A percentile compares a stretch with the other conserved stretches of the same genome.
phyloP scores from a whole-genome alignment of 2,797 vertebrate species.

The Smutsia temminckii region DNA sequence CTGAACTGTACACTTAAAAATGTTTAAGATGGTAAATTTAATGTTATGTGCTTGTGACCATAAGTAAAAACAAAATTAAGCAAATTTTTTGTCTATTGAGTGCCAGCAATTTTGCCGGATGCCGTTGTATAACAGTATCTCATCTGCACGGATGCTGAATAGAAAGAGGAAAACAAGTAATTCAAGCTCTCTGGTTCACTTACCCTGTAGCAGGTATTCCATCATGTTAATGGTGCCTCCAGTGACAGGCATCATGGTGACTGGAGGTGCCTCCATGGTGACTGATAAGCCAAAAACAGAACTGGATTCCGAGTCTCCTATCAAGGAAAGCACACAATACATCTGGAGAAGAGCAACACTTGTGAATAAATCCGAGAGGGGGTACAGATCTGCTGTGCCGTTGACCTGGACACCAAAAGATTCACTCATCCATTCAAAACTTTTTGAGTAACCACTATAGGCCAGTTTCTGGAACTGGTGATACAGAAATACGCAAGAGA shows the following conservation, averaged over 20 bases:
- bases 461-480: not conserved
- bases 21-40: not conserved
- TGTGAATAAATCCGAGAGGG: not conserved
- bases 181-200: conserved; percentile 31
- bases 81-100: not conserved
- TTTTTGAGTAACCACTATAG: not conserved
- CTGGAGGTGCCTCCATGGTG: conserved; percentile 96
- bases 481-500: not conserved
- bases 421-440: not conserved
- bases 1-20: not conserved
- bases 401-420: not conserved
- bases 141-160: not conserved
- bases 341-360: conserved; percentile 39
- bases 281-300: not conserved
- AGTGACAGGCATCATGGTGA: conserved; percentile 95
- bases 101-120: not conserved
- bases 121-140: not conserved
- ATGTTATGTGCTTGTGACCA: not conserved
- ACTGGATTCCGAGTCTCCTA: not conserved
- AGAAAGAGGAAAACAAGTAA: not conserved
- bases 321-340: not conserved
- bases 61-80: not conserved
- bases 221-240: conserved; percentile 97
- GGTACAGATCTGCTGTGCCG: not conserved
- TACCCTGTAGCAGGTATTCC: conserved; percentile 97